These are phyloP conservation scores for Athrips mouffetella DNA, from an alignment of 2,888 invertebrate genomes.

Conservation along the genomic window DNA sequence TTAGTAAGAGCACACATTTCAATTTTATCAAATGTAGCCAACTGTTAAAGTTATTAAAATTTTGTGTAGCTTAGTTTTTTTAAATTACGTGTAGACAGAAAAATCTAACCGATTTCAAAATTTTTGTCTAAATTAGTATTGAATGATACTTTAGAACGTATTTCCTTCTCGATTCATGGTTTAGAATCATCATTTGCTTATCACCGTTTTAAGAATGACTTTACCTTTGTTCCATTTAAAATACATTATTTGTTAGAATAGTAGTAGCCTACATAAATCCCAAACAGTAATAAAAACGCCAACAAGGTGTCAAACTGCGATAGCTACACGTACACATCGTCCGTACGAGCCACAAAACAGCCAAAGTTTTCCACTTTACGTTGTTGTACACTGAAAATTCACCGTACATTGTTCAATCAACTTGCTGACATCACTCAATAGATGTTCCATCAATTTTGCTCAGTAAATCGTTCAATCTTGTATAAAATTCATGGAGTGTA, in stretches of 20 bases:
- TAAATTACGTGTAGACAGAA: too few relatives aligned
- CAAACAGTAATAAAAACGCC: neutral
- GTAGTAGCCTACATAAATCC: neutral
- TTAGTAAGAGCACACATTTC: too few relatives aligned
- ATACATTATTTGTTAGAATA: neutral
- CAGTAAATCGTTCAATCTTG: slow-evolving; percentile 77
- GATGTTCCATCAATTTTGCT: slow-evolving; percentile 76
- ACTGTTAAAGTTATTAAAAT: too few relatives aligned
- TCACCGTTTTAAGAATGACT: too few relatives aligned
- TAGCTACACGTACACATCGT: slow-evolving; percentile 11
- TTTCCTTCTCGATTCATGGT: too few relatives aligned
- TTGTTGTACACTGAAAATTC: slow-evolving; percentile 21
- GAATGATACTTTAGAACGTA: too few relatives aligned
- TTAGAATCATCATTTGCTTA: too few relatives aligned
- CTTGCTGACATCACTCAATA: slow-evolving; percentile 67
- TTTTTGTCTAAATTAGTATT: too few relatives aligned
- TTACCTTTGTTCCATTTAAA: too few relatives aligned
- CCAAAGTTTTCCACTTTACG: slow-evolving; percentile 19
- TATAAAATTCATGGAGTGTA: slow-evolving; percentile 78
- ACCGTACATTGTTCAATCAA: slow-evolving; percentile 58
- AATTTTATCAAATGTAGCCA: too few relatives aligned
- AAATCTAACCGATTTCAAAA: too few relatives aligned
- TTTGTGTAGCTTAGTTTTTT: too few relatives aligned
- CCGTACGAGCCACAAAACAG: slow-evolving; percentile 15
- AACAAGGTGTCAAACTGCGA: slow-evolving; percentile 4